Evolutionary conservation across 2,113 vertebrate species (phyloP).

Genomic region (Urocolius indicus): DNA sequence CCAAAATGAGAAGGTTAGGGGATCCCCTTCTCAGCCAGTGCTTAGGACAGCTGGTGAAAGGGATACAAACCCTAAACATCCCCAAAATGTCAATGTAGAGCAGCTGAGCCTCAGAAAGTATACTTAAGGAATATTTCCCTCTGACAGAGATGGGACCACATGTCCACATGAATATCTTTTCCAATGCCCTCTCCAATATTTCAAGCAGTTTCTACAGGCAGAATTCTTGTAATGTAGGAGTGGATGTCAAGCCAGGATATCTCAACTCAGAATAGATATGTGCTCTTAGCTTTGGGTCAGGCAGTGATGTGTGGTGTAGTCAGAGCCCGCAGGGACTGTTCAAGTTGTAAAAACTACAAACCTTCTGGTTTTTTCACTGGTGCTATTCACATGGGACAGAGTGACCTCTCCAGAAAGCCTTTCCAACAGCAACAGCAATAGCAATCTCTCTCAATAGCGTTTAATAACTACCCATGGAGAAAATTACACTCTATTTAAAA

Average conservation of each 20-base stretch:
- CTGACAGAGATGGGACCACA: not conserved
- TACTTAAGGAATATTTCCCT: not conserved
- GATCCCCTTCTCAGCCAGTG: not conserved
- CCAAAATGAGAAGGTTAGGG: not conserved
- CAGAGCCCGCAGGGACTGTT: conserved; percentile 19
- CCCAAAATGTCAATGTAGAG: not conserved
- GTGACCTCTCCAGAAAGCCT: conserved; percentile 63
- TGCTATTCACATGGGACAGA: conserved; percentile 44
- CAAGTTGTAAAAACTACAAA: conserved; percentile 50
- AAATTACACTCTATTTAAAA: conserved; percentile 71
- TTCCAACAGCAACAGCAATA: conserved; percentile 40
- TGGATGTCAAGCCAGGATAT: conserved; percentile 28
- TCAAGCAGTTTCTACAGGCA: conserved; percentile 14
- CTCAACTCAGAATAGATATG: conserved; percentile 8
- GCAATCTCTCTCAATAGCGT: conserved; percentile 42
- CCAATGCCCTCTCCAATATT: conserved; percentile 5
- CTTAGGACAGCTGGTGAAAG: not conserved
- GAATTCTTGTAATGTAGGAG: conserved; percentile 8
- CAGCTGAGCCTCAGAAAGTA: not conserved
- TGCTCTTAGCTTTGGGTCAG: conserved; percentile 50
- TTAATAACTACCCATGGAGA: conserved; percentile 71
- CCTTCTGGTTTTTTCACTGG: conserved; percentile 40
- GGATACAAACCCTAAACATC: not conserved
- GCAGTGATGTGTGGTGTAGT: conserved; percentile 11
- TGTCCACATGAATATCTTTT: not conserved